A percentile compares a stretch with the other conserved stretches of the same genome.
phyloP scores from a whole-genome alignment of 2,113 vertebrate genomes.

The Circaetus gallicus region DNA sequence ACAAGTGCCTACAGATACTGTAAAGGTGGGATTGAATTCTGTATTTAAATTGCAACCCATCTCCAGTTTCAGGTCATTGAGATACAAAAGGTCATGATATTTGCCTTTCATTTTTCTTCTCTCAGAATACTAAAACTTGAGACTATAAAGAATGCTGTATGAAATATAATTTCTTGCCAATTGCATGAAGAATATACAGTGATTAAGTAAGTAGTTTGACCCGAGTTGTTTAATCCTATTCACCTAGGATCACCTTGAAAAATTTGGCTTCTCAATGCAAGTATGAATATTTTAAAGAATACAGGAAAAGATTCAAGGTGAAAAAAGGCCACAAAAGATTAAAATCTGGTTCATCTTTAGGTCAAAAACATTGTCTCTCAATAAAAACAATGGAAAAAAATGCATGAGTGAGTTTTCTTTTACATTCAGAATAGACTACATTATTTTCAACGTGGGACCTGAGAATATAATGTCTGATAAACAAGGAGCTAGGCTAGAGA shows the following conservation, averaged over 20 bases:
- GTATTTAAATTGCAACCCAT: slow-evolving; percentile 50
- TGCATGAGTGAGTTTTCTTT: background rate
- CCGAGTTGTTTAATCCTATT: slow-evolving; percentile 61
- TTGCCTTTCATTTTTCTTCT: slow-evolving; percentile 56
- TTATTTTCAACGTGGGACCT: background rate
- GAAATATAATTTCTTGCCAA: slow-evolving; percentile 56
- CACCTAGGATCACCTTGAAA: slow-evolving; percentile 58
- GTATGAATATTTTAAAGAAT: slow-evolving; percentile 42
- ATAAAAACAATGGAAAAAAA: slow-evolving; percentile 28
- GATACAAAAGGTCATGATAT: slow-evolving; percentile 54
- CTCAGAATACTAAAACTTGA: slow-evolving; percentile 48
- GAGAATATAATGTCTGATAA: background rate
- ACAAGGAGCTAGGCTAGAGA: background rate
- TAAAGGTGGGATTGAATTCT: slow-evolving; percentile 34
- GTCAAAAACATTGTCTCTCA: slow-evolving; percentile 20
- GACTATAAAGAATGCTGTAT: slow-evolving; percentile 24
- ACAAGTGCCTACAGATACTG: slow-evolving; percentile 26
- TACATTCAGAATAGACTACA: background rate
- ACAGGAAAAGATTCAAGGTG: slow-evolving; percentile 1
- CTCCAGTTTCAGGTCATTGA: slow-evolving; percentile 55
- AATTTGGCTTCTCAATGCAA: slow-evolving; percentile 11
- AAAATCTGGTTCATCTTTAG: slow-evolving; percentile 19
- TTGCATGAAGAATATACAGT: slow-evolving; percentile 54
- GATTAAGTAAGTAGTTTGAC: slow-evolving; percentile 62
- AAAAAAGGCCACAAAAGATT: slow-evolving; percentile 14